Conservation (phyloP, 2,888 invertebrate genomes). For the Sycophila texana region DNA sequence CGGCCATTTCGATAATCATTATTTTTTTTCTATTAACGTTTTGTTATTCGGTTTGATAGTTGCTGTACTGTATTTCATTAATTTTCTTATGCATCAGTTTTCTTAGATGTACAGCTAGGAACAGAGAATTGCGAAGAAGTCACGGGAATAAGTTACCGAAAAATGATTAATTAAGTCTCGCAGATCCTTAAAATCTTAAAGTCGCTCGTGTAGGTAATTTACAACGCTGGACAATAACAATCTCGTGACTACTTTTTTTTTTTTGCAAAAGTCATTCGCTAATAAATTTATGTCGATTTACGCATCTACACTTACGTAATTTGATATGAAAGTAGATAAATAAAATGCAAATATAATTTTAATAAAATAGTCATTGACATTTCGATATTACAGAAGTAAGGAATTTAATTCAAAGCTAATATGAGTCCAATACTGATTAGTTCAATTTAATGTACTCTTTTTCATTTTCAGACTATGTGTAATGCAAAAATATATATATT, state of each 20-base stretch:
- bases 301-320: background rate
- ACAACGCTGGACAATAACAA: slow-evolving; percentile 25
- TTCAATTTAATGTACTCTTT: slow-evolving; percentile 48
- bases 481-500: slow-evolving; percentile 54
- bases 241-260: slow-evolving; percentile 4
- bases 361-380: slow-evolving; percentile 33
- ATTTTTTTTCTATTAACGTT: slow-evolving; percentile 45
- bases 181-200: slow-evolving; percentile 4
- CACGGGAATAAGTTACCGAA: slow-evolving; percentile 51
- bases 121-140: slow-evolving; percentile 49
- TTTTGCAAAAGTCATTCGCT: slow-evolving; percentile 23
- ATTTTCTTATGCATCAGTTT: slow-evolving; percentile 31
- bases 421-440: slow-evolving; percentile 49
- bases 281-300: slow-evolving; percentile 16
- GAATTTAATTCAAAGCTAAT: slow-evolving; percentile 30
- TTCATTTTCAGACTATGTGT: slow-evolving; percentile 21
- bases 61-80: slow-evolving; percentile 31
- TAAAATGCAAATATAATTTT: slow-evolving; percentile 29
- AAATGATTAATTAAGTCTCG: slow-evolving; percentile 49
- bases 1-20: slow-evolving; percentile 47
- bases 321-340: slow-evolving; percentile 29
- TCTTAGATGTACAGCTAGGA: slow-evolving; percentile 50
- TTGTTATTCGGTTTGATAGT: slow-evolving; percentile 48
- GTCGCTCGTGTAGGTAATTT: slow-evolving; percentile 13
- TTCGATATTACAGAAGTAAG: slow-evolving; percentile 35